These are phyloP conservation scores for Molossus alvarezi DNA, from an alignment of 2,797 vertebrate species.

Conservation along the genomic window DNA sequence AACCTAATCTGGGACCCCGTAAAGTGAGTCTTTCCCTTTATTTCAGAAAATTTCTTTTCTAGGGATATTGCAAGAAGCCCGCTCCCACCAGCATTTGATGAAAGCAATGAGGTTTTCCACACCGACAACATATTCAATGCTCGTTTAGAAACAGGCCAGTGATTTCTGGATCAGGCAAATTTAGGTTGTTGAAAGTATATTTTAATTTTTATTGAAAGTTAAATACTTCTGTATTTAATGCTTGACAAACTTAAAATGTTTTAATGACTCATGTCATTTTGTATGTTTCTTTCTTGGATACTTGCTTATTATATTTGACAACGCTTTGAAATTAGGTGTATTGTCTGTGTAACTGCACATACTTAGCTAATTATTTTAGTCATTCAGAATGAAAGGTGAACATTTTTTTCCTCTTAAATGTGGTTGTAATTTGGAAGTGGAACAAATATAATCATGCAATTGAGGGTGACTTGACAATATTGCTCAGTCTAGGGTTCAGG, in stretches of 20 bases:
- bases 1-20: too few relatives aligned
- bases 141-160: neutral
- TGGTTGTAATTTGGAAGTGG: neutral
- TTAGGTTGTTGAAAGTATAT: neutral
- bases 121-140: neutral
- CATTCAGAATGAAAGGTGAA: neutral
- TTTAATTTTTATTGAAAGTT: neutral
- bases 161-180: neutral
- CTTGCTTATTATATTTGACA: slow-evolving; percentile 44
- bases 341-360: neutral
- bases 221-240: neutral
- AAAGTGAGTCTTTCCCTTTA: too few relatives aligned
- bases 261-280: neutral
- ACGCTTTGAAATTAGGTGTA: neutral
- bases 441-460: slow-evolving; percentile 16
- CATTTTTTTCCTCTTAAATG: neutral
- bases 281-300: neutral
- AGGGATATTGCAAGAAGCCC: neutral
- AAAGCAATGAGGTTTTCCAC: neutral
- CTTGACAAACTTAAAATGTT: slow-evolving; percentile 29
- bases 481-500: neutral
- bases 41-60: neutral
- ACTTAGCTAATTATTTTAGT: neutral
- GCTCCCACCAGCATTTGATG: neutral
- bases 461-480: neutral